Evolutionary conservation across 2,888 invertebrate species (phyloP), one percentile per base, ranked within the genome.

Genomic region (Drosophila mayaguana): DNA sequence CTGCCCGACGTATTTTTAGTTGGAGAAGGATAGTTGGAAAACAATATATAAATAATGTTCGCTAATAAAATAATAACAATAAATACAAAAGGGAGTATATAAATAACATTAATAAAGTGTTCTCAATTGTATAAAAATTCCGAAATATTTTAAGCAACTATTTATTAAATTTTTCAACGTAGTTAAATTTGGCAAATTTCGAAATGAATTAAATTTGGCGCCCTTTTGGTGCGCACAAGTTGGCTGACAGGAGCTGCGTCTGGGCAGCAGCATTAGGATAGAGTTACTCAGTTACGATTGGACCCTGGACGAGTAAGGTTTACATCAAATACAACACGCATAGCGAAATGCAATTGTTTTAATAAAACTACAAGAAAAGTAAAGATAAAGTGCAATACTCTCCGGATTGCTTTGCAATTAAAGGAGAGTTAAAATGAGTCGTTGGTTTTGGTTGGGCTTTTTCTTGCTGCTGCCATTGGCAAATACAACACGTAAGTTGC

Each of bases 401-500:
- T 36, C n/a, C 11, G n/a, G 14, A n/a, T 59, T 60, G 18, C n/a
- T 54, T 20, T 36, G 38, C 40, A 54, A 14, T 4, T 53, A 50
- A 63, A 55, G 22, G 46, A 53, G 62, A 22, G 22, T n/a, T 54
- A 78, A 68, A 67, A 90, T 89, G 90, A 73, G 75, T 63, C 75
- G 73, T n/a, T 74, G 88, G 78, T 66, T 76, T 61, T 80, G 80
- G 53, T 62, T 91, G 62, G 75, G 56, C 11, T 59, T 89, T 63
- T 79, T 87, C 22, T 20, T 88, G 14, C 54, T 91, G 14, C 50
- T 91, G 45, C 78, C 83, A 6, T 46, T 80, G 74, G 87, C 74
- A 38, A 76, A 78, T 53, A 77, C 89, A 53, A 91, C 91, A 68
- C 89, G 90, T 90, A 83, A 91, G 91, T 83, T 2, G 11, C 1